Evolutionary conservation across 1,140 invertebrate species (phyloP), one percentile per base, ranked within the genome.

Genomic region (Drosophila arawakana): DNA sequence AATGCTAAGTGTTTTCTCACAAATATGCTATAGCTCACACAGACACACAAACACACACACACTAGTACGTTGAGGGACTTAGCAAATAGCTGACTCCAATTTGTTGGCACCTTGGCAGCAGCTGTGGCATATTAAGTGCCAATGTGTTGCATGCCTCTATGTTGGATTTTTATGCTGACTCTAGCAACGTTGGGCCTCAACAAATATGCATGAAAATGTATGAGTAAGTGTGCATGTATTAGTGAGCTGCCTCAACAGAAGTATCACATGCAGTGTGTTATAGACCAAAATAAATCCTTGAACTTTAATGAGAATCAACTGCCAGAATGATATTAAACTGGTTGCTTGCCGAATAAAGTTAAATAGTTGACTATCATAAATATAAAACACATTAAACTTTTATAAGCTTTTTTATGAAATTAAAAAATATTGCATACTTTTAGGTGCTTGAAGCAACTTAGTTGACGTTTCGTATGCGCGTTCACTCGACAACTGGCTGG

Each of bases 1-100:
- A 76, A 69, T 76, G 54, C 57, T 65, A 52, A 74, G 73, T 61
- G 70, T 47, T 68, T 25, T 7, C 46, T 61, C 21, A 39, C 67
- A 68, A 69, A 79, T 81, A n/a, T 67, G 73, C 70, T 81, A 72
- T 80, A 63, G 43, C 41, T 35, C 10, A 30, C 11, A 61, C 30
- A 47, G 7, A 61, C 30, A 37, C 15, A 47, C 43, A 47, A 25
- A 60, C 13, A 60, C 13, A 34, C 7, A 46, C 18, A 59, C 10
- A 43, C 15, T 41, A 18, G 7, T 35, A 44, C 43, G 15, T 10
- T n/a, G 7, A 68, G 49, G 65, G 62, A 50, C 46, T 37, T 52
- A 50, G 66, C 52, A 60, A 60, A 68, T 62, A 52, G 63, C 47
- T 70, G 57, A n/a, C 63, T 65, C 68, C 58, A 34, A 73, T 73